Evolutionary conservation across 1,140 invertebrate genomes (phyloP).

Genomic region (Formica exsecta): DNA sequence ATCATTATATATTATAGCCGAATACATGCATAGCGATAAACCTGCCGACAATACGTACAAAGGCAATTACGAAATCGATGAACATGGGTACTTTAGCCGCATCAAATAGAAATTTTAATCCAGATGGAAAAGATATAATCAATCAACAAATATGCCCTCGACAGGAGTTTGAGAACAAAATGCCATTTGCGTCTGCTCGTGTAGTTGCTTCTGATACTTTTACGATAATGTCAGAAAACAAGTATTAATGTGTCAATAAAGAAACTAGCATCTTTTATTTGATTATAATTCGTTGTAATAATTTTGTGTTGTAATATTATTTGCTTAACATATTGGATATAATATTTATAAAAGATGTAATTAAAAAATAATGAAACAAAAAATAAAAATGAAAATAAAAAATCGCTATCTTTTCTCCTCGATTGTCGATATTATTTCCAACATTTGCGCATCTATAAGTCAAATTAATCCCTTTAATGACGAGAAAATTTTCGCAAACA

Average conservation of each 20-base stretch:
- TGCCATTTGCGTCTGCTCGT: not conserved
- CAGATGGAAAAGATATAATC: not conserved
- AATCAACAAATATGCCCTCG: slow-evolving; percentile 1
- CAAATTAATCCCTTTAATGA: not conserved
- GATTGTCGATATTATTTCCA: not conserved
- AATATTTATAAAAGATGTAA: not conserved
- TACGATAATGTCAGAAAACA: not conserved
- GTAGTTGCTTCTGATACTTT: not conserved
- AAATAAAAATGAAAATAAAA: not conserved
- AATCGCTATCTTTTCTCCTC: not conserved
- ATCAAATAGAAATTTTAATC: not conserved
- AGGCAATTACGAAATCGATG: slow-evolving; percentile 45
- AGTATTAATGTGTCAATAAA: not conserved
- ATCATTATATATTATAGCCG: slow-evolving; percentile 33
- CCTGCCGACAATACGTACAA: slow-evolving; percentile 23
- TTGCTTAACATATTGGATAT: not conserved
- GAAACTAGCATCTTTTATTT: not conserved
- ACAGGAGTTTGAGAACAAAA: not conserved
- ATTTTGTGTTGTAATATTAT: not conserved
- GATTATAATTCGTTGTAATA: not conserved
- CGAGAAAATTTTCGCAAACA: not conserved
- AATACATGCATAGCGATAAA: slow-evolving; percentile 28
- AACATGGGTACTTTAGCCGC: not conserved
- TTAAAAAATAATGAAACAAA: not conserved
- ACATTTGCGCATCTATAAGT: too few species aligned